Evolutionary conservation across 35 echinoderm and acorn worm species (phyloP).

Genomic region (Hemicentrotus pulcherrimus): DNA sequence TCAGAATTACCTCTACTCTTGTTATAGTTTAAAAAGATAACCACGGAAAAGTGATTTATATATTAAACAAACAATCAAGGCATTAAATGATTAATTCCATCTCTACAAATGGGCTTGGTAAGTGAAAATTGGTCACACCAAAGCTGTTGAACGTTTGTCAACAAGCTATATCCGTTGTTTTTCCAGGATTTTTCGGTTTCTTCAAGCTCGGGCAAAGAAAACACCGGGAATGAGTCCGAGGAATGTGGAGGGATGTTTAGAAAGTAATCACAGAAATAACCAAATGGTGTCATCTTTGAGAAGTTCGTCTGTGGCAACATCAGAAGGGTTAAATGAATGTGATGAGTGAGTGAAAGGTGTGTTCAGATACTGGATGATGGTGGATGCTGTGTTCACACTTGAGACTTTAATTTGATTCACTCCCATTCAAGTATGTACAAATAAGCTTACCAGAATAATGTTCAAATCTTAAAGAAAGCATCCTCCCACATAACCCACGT

Average conservation of each 20-base stretch:
- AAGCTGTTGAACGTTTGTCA: conserved; percentile 16
- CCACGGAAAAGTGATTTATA: not conserved
- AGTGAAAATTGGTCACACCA: not conserved
- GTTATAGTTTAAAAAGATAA: not conserved
- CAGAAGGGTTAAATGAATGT: not conserved
- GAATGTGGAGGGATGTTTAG: not conserved
- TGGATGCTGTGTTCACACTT: too few relatives aligned
- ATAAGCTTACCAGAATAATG: too few relatives aligned
- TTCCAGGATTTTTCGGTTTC: not conserved
- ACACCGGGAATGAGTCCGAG: not conserved
- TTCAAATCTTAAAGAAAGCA: too few relatives aligned
- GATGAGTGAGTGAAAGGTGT: not conserved
- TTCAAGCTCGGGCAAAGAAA: not conserved
- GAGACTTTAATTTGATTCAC: too few relatives aligned
- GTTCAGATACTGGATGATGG: not conserved
- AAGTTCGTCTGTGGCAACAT: not conserved
- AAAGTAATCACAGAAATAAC: not conserved
- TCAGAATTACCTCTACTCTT: not conserved
- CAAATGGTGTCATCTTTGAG: not conserved
- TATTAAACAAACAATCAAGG: not conserved
- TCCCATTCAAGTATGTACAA: too few relatives aligned
- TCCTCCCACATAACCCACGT: too few relatives aligned
- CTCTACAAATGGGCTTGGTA: not conserved
- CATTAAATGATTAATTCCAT: not conserved
- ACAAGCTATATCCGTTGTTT: not conserved